Evolutionary conservation across 2,797 vertebrate genomes (phyloP).

Genomic region (Labeo calbasu): DNA sequence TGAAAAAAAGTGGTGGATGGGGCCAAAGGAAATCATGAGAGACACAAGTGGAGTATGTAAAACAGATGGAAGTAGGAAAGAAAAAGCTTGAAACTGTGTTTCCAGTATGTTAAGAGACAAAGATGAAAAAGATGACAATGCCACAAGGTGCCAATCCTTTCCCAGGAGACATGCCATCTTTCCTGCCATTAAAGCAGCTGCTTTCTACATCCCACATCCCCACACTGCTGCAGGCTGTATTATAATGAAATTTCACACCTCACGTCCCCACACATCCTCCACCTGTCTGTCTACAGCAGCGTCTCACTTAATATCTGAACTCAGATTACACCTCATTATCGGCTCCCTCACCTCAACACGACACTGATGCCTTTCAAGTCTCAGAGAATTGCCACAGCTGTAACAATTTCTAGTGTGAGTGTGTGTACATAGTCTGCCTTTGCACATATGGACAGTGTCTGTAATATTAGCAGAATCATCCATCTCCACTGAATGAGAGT

Average conservation of each 20-base stretch:
- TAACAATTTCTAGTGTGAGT: neutral
- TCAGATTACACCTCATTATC: constrained; percentile 46
- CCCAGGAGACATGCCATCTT: constrained; percentile 1
- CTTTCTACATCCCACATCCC: constrained; percentile 7
- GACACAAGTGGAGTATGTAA: constrained; percentile 12
- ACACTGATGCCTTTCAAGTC: constrained; percentile 30
- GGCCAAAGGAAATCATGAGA: neutral
- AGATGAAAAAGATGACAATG: constrained; percentile 2
- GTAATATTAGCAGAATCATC: neutral
- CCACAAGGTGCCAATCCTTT: neutral
- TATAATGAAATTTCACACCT: constrained; percentile 52
- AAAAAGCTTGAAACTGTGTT: neutral
- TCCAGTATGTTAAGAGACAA: neutral
- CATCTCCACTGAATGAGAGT: neutral
- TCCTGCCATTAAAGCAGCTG: constrained; percentile 28
- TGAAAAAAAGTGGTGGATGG: neutral
- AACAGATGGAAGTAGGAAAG: neutral
- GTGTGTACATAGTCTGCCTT: neutral
- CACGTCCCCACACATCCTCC: constrained; percentile 4
- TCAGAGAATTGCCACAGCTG: neutral
- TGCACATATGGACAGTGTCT: neutral
- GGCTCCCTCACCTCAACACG: constrained; percentile 36
- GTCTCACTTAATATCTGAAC: constrained; percentile 36
- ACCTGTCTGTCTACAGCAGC: constrained; percentile 37
- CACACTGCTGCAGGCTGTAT: constrained; percentile 27